Conservation (phyloP, 2,113 vertebrate genomes). For the Hiodon alosoides region DNA sequence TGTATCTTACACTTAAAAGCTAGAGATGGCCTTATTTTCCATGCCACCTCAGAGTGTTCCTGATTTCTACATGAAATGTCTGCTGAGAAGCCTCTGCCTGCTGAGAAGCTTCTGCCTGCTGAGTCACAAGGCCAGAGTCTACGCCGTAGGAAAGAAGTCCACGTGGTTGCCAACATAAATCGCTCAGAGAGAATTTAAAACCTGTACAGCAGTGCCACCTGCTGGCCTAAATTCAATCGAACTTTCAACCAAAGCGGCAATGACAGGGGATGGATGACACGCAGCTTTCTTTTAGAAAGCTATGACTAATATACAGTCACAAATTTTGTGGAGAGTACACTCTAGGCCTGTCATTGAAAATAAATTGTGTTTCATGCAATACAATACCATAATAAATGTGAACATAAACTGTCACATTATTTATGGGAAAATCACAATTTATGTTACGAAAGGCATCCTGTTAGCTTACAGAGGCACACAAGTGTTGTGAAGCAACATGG, state of each 20-base stretch:
- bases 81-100: slow-evolving; percentile 10
- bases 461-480: background rate
- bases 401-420: background rate
- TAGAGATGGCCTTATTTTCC: slow-evolving; percentile 7
- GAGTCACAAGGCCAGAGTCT: slow-evolving; percentile 4
- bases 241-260: background rate
- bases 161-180: background rate
- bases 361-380: background rate
- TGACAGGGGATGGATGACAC: background rate
- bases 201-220: slow-evolving; percentile 47
- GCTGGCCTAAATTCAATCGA: slow-evolving; percentile 35
- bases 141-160: background rate
- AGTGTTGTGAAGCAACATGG: background rate
- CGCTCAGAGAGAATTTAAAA: slow-evolving; percentile 7
- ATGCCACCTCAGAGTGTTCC: background rate
- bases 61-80: slow-evolving; percentile 9
- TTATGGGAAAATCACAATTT: background rate
- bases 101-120: background rate
- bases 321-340: background rate
- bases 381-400: background rate
- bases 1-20: background rate
- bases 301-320: background rate
- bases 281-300: background rate
- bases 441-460: background rate
- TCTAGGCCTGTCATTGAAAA: background rate